Evolutionary conservation across 2,888 invertebrate species (phyloP).

Genomic region (Aporophyla nigra): DNA sequence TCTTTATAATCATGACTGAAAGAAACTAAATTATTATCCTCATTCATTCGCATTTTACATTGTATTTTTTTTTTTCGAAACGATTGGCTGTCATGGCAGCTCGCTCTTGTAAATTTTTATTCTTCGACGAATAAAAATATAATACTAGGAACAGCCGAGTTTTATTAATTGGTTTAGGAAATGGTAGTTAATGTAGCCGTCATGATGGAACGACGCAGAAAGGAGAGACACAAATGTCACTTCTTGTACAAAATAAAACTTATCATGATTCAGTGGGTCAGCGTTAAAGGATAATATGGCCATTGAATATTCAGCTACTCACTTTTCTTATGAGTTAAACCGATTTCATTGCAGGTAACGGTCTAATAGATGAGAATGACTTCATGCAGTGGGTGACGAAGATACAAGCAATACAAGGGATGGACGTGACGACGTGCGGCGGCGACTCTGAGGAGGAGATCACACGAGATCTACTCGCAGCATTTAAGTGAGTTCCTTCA

Average conservation of each 20-base stretch:
- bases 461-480: slow-evolving; percentile 95
- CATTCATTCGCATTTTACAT: neutral
- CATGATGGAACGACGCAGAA: neutral
- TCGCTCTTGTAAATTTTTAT: slow-evolving; percentile 8
- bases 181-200: neutral
- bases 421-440: slow-evolving; percentile 88
- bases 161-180: neutral
- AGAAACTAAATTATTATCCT: neutral
- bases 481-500: slow-evolving; percentile 92
- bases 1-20: neutral
- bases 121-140: neutral
- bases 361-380: slow-evolving; percentile 94
- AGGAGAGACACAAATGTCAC: neutral
- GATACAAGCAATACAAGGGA: slow-evolving; percentile 93
- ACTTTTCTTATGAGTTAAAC: neutral
- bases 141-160: neutral
- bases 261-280: too few relatives aligned
- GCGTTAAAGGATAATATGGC: neutral
- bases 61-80: slow-evolving; percentile 11
- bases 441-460: slow-evolving; percentile 92
- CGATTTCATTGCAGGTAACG: slow-evolving; percentile 90
- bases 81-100: neutral
- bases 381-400: slow-evolving; percentile 95
- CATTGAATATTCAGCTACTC: neutral
- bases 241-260: slow-evolving; percentile 1